Evolutionary conservation across 2,797 vertebrate genomes (phyloP).

Genomic region (Philypnodon macrostomus): DNA sequence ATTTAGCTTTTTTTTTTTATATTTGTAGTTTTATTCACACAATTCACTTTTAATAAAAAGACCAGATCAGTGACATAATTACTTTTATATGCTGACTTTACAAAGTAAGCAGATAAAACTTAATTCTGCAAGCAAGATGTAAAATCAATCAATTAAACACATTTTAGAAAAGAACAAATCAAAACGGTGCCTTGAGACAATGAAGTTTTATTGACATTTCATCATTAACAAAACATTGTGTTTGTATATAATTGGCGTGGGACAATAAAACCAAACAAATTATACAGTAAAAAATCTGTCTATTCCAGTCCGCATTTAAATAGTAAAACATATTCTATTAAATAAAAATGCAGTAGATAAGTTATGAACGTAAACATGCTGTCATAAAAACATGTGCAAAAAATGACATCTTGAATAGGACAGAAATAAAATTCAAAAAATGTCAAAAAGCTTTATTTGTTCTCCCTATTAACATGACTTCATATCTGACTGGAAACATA

Average conservation of each 20-base stretch:
- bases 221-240: slow-evolving; percentile 74
- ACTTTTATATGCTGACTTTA: too few species aligned
- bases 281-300: slow-evolving; percentile 34
- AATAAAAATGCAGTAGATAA: slow-evolving; percentile 45
- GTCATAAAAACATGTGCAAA: slow-evolving; percentile 63
- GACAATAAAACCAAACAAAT: slow-evolving; percentile 64
- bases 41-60: too few species aligned
- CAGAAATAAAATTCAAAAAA: slow-evolving; percentile 64
- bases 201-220: slow-evolving; percentile 74
- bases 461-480: slow-evolving; percentile 69
- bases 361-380: slow-evolving; percentile 55
- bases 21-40: too few species aligned
- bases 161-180: background rate
- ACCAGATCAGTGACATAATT: too few species aligned
- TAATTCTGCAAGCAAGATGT: too few species aligned
- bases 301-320: slow-evolving; percentile 42
- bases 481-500: slow-evolving; percentile 33
- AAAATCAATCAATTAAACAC: too few species aligned
- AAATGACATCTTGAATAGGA: slow-evolving; percentile 46
- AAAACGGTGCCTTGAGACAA: slow-evolving; percentile 8
- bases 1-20: too few species aligned
- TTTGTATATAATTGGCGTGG: slow-evolving; percentile 65
- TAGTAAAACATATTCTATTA: slow-evolving; percentile 42
- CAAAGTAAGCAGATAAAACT: too few species aligned
- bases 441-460: slow-evolving; percentile 35